Evolutionary conservation across 2,797 vertebrate genomes (phyloP).

Genomic region (Sebastiscus tertius): DNA sequence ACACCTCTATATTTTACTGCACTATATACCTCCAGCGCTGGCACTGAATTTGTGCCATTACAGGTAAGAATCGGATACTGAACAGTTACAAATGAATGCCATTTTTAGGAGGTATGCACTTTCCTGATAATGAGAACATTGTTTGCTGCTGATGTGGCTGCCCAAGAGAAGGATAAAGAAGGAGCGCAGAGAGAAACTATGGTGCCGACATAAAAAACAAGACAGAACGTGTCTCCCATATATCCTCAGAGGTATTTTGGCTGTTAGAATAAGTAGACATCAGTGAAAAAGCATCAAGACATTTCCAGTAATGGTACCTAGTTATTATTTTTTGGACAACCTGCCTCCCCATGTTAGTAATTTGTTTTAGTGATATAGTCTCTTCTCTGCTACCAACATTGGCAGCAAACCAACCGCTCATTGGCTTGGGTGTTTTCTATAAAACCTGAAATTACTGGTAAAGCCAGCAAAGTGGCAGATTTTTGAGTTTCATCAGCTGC

Average conservation of each 20-base stretch:
- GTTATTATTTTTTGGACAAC: not conserved
- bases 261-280: not conserved
- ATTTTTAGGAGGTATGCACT: not conserved
- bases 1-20: not conserved
- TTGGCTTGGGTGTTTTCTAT: not conserved
- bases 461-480: constrained; percentile 7
- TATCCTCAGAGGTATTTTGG: not conserved
- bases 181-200: not conserved
- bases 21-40: not conserved
- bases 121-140: not conserved
- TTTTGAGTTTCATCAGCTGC: constrained; percentile 19
- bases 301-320: not conserved
- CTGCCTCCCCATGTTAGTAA: not conserved
- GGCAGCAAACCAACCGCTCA: not conserved
- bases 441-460: not conserved
- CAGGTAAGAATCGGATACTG: not conserved
- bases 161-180: not conserved
- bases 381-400: not conserved
- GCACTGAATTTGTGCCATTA: not conserved
- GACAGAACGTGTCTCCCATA: not conserved
- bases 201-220: not conserved
- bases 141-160: not conserved
- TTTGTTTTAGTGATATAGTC: not conserved
- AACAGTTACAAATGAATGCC: not conserved
- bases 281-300: not conserved